Conservation (phyloP, 1,140 invertebrate genomes). For the Thaumetopoea pityocampa region DNA sequence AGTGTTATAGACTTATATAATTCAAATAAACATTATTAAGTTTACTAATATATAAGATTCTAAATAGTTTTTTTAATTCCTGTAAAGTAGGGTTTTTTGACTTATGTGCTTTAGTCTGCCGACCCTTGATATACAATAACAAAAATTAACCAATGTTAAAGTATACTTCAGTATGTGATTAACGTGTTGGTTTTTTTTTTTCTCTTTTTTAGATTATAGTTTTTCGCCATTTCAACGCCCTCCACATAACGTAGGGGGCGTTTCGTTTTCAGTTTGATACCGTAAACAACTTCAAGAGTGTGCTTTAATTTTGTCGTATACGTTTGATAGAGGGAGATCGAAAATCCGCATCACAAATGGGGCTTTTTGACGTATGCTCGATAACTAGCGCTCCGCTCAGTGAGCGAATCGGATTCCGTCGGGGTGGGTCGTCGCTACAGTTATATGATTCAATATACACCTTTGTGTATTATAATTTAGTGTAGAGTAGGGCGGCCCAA, state of each 20-base stretch:
- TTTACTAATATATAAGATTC: too few relatives aligned
- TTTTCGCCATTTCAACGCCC: too few relatives aligned
- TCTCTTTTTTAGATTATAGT: too few relatives aligned
- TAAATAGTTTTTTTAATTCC: too few relatives aligned
- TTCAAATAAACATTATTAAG: too few relatives aligned
- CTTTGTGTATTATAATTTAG: conserved; percentile 48
- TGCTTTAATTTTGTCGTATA: conserved; percentile 5
- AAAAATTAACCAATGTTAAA: too few relatives aligned
- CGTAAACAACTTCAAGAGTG: conserved; percentile 11
- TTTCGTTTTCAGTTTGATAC: background rate
- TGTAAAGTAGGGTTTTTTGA: too few relatives aligned
- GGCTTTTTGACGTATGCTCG: conserved; percentile 27
- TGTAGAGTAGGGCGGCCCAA: conserved; percentile 61
- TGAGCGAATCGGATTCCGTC: conserved; percentile 54
- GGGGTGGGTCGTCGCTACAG: conserved; percentile 68
- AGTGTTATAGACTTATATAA: too few relatives aligned
- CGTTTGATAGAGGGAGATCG: conserved; percentile 19
- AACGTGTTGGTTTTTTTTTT: too few relatives aligned
- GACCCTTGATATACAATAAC: too few relatives aligned
- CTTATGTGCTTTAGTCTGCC: too few relatives aligned
- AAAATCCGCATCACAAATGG: conserved; percentile 24
- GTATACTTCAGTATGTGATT: too few relatives aligned
- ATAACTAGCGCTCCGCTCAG: conserved; percentile 41
- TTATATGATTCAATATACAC: conserved; percentile 32
- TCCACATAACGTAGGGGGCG: background rate